A percentile compares a stretch with the other conserved stretches of the same genome.
Evolutionary conservation across 2,888 invertebrate species (phyloP).

Genomic region (Coenonympha glycerion): DNA sequence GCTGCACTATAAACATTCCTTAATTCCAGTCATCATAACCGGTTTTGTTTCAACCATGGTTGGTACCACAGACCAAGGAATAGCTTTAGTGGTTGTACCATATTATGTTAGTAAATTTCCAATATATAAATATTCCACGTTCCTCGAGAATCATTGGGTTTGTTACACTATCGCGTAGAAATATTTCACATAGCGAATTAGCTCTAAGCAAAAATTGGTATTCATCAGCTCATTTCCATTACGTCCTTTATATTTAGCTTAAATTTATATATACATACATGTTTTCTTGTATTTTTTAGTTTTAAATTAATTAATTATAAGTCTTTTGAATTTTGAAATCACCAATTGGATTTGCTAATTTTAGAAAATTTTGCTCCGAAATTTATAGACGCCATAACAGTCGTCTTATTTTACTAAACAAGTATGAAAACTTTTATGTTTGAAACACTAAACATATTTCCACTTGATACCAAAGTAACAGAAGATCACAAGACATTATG

Average conservation of each 20-base stretch:
- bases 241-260: neutral
- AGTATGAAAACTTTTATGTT: neutral
- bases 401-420: neutral
- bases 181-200: neutral
- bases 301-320: neutral
- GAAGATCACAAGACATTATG: neutral
- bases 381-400: slow-evolving; percentile 1
- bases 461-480: neutral
- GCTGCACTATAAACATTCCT: too few species aligned
- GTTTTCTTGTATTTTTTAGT: neutral
- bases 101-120: too few species aligned
- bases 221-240: neutral
- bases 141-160: too few species aligned
- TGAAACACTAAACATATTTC: neutral
- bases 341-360: neutral
- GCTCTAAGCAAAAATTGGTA: neutral
- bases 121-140: too few species aligned
- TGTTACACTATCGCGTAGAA: neutral
- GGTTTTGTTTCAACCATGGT: too few species aligned
- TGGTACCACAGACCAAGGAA: too few species aligned
- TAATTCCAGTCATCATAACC: too few species aligned
- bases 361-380: neutral
- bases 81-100: too few species aligned
- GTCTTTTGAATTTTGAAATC: slow-evolving; percentile 6
- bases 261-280: neutral